A percentile compares a stretch with the other conserved stretches of the same genome.
Conservation (phyloP, 2,797 vertebrate genomes). For the Liparis tanakae region DNA sequence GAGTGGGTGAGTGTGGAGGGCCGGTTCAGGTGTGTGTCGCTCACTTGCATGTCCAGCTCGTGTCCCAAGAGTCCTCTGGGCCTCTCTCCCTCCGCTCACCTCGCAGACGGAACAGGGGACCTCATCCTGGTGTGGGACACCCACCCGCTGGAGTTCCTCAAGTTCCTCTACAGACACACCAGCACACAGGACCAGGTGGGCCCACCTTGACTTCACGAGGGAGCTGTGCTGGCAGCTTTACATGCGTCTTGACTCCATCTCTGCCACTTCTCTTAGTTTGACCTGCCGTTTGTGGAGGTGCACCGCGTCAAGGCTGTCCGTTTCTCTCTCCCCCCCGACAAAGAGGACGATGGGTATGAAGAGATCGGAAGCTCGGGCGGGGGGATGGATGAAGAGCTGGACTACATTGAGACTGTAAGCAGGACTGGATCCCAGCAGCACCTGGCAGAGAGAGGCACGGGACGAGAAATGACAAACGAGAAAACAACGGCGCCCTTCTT, state of each 20-base stretch:
- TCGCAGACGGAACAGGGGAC: slow-evolving; percentile 88
- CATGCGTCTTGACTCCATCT: not conserved
- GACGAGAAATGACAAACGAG: slow-evolving; percentile 14
- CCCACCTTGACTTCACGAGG: not conserved
- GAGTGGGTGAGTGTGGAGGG: slow-evolving; percentile 83
- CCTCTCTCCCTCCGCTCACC: slow-evolving; percentile 87
- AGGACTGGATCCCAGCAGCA: slow-evolving; percentile 71
- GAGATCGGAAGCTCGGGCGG: slow-evolving; percentile 18
- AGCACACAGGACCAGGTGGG: slow-evolving; percentile 85
- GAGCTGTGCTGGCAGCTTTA: not conserved
- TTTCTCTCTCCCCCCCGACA: slow-evolving; percentile 71
- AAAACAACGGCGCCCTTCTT: slow-evolving; percentile 57
- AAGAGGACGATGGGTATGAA: slow-evolving; percentile 55
- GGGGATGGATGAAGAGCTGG: slow-evolving; percentile 30
- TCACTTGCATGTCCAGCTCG: slow-evolving; percentile 88
- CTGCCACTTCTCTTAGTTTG: slow-evolving; percentile 76
- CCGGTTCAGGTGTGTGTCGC: slow-evolving; percentile 83
- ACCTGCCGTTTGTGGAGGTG: slow-evolving; percentile 88
- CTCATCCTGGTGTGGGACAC: slow-evolving; percentile 87
- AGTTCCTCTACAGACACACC: slow-evolving; percentile 85
- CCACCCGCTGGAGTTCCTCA: slow-evolving; percentile 81
- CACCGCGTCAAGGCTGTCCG: slow-evolving; percentile 85
- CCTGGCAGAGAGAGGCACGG: slow-evolving; percentile 48
- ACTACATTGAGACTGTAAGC: slow-evolving; percentile 36
- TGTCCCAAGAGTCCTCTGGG: slow-evolving; percentile 85